Base-by-base conservation (phyloP, 2,888 invertebrate species). In the Ceriagrion tenellum region DNA sequence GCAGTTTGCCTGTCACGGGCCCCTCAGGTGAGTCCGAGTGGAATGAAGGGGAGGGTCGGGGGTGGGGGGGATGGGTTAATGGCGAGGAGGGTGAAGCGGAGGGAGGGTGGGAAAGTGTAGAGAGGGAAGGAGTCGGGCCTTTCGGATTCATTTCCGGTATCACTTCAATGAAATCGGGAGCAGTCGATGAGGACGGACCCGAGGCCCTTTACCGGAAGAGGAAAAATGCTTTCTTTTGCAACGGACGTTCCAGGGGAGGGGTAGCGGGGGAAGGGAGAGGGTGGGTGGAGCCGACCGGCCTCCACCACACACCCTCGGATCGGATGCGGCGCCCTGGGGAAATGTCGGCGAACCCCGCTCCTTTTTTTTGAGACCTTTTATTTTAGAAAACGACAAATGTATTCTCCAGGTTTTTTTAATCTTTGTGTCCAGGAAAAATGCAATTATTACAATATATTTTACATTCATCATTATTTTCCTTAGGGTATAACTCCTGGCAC, bases 131-230 rank as follows among this genome's bases (percentile, higher is more conserved):
- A 8, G 35, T 20, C 6, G n/a, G 47, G 55, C 55, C 13, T 89
- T 89, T 89, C 55, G 89, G 55, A 55, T 89, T 89, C 89, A 89
- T 89, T 89, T 89, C 89, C 89, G 89, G 89, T 89, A 47, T 89
- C 89, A n/a, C 89, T 26, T 47, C 89, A 55, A 47, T 89, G 47
- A 47, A 89, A 89, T 89, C 55, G 89, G 55, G 89, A 55, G 55
- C n/a, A 89, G 55, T 55, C 26, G 89, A 47, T 55, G 89, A 89
- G 89, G n/a, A 55, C 89, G 47, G 23, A 26, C 89, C 89, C 23
- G 40, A 8, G 55, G 35, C 81, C 35, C 30, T 35, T 35, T 16
- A 35, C 81, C 81, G 81, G 81, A 81, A 81, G 81, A 35, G 81
- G 81, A 35, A 26, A 81, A 81, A 81, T 81, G 12, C 81, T 81